phyloP scores from a whole-genome alignment of 2,113 vertebrate species.

The Apeltes quadracus region DNA sequence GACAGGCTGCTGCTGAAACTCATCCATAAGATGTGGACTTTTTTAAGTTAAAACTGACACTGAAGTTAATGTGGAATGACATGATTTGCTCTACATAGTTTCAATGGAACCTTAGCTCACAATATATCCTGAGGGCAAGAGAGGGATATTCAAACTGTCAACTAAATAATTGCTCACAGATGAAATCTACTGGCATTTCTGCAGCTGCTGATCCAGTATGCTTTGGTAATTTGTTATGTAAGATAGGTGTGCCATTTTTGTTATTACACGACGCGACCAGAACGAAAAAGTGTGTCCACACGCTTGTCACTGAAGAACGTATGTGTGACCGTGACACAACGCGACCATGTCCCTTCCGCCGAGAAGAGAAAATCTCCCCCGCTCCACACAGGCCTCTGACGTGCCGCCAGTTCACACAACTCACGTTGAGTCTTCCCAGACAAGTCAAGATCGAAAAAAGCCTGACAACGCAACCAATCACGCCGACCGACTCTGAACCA shows the following conservation, averaged over 20 bases:
- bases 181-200: not conserved
- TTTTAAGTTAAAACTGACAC: not conserved
- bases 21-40: slow-evolving; percentile 22
- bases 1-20: slow-evolving; percentile 1
- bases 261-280: not conserved
- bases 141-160: not conserved
- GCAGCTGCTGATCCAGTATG: not conserved
- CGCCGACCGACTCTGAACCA: slow-evolving; percentile 20
- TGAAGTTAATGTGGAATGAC: not conserved
- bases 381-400: not conserved
- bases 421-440: not conserved
- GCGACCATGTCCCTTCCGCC: not conserved
- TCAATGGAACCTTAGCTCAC: not conserved
- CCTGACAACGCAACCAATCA: slow-evolving; percentile 18
- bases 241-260: not conserved
- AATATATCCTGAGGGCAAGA: not conserved
- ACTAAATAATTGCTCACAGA: not conserved
- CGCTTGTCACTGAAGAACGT: not conserved
- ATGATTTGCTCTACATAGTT: not conserved
- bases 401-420: not conserved
- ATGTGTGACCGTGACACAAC: not conserved
- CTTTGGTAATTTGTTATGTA: not conserved
- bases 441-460: not conserved
- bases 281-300: not conserved
- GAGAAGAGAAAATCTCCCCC: not conserved